These are phyloP conservation scores for Mythimna albipuncta DNA, from an alignment of 2,888 invertebrate genomes.

Conservation along the genomic window DNA sequence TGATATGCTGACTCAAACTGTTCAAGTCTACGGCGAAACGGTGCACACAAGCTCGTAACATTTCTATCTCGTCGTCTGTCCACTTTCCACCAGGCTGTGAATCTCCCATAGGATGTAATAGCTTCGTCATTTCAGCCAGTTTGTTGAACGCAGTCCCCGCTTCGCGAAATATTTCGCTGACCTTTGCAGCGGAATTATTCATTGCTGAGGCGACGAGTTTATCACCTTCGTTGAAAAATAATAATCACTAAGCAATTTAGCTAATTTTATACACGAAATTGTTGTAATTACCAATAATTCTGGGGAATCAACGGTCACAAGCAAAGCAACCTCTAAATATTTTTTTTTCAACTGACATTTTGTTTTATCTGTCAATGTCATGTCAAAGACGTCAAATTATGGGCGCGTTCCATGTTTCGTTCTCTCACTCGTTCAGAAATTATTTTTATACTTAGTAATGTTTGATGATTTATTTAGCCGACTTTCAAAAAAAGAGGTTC, in stretches of 20 bases:
- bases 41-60: slow-evolving; percentile 52
- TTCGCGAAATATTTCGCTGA: slow-evolving; percentile 98
- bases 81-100: slow-evolving; percentile 91
- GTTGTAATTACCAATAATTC: slow-evolving; percentile 3
- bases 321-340: slow-evolving; percentile 36
- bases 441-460: background rate
- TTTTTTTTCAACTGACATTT: slow-evolving; percentile 39
- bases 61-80: slow-evolving; percentile 60
- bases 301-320: slow-evolving; percentile 3
- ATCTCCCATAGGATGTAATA: slow-evolving; percentile 97
- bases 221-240: background rate
- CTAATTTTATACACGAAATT: background rate
- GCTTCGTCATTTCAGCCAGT: slow-evolving; percentile 97
- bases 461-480: background rate
- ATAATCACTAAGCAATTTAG: background rate
- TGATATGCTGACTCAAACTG: slow-evolving; percentile 50
- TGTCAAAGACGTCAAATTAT: background rate
- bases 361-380: slow-evolving; percentile 44
- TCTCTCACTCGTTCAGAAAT: slow-evolving; percentile 11
- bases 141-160: slow-evolving; percentile 98
- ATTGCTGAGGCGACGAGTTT: slow-evolving; percentile 14
- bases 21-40: slow-evolving; percentile 55
- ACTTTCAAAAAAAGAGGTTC: no score
- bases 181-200: slow-evolving; percentile 88
- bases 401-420: slow-evolving; percentile 30